Percentiles rank a stretch among this genome's conserved stretches.
These are phyloP conservation scores for Petaurus breviceps DNA, from an alignment of 2,113 vertebrate genomes.

Conservation along the genomic window DNA sequence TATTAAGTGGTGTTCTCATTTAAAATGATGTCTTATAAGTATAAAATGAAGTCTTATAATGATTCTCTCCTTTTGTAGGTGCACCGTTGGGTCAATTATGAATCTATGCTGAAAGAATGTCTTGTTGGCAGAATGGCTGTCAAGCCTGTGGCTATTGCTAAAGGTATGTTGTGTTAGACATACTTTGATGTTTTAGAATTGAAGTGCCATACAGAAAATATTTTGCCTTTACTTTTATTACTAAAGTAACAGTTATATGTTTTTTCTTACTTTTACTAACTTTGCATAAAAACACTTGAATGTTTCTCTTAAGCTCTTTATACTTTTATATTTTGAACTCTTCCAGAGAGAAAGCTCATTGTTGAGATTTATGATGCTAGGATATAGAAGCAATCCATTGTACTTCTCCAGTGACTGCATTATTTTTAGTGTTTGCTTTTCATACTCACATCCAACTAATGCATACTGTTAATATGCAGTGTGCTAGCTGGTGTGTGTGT, in stretches of 20 bases:
- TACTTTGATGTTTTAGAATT: background rate
- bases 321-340: background rate
- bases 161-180: constrained; percentile 84
- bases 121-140: constrained; percentile 94
- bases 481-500: background rate
- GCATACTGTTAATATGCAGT: background rate
- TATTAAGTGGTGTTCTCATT: background rate
- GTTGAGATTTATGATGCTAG: background rate
- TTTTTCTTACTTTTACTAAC: constrained; percentile 7
- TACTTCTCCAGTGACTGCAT: background rate
- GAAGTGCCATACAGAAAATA: background rate
- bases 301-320: constrained; percentile 41
- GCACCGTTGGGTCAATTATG: constrained; percentile 99
- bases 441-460: background rate
- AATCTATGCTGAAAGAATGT: constrained; percentile 98
- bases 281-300: constrained; percentile 10
- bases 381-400: background rate
- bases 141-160: constrained; percentile 81
- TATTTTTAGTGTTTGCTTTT: background rate
- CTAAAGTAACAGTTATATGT: background rate
- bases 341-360: constrained; percentile 29
- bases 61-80: constrained; percentile 84
- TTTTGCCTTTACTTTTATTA: constrained; percentile 6
- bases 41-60: constrained; percentile 9
- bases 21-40: background rate